phyloP scores from a whole-genome alignment of 1,140 invertebrate species.

The Aricia agestis region DNA sequence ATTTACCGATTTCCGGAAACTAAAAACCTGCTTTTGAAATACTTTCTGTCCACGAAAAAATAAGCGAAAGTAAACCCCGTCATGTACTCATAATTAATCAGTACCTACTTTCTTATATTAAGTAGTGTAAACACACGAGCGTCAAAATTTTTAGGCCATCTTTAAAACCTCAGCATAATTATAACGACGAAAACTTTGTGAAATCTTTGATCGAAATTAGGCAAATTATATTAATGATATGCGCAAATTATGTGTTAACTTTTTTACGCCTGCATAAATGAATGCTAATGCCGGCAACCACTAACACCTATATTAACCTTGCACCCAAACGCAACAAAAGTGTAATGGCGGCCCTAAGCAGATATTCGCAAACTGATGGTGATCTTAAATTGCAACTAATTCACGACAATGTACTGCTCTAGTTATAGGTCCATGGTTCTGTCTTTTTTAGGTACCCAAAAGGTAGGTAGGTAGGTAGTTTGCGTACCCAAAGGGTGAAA shows the following conservation, averaged over 20 bases:
- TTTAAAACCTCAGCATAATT: not conserved
- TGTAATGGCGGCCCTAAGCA: no score
- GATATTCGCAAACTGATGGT: no score
- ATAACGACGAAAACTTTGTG: not conserved
- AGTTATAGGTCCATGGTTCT: no score
- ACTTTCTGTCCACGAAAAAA: not conserved
- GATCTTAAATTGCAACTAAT: no score
- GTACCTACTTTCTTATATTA: not conserved
- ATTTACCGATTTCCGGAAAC: not conserved
- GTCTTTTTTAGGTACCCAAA: no score
- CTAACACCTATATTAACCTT: no score
- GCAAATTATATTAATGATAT: not conserved
- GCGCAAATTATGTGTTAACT: not conserved
- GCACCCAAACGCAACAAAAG: no score
- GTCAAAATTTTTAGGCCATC: not conserved
- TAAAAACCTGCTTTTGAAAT: not conserved
- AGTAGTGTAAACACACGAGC: not conserved
- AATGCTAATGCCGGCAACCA: not conserved
- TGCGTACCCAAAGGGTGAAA: no score
- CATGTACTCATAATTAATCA: not conserved
- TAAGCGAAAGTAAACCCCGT: not conserved
- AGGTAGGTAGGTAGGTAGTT: no score
- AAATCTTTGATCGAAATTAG: not conserved
- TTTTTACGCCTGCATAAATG: not conserved
- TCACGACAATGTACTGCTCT: no score